Percentiles rank a stretch among this genome's conserved stretches.
These are phyloP conservation scores for Vanacampus margaritifer DNA, from an alignment of 2,113 vertebrate species.

Conservation along the genomic window DNA sequence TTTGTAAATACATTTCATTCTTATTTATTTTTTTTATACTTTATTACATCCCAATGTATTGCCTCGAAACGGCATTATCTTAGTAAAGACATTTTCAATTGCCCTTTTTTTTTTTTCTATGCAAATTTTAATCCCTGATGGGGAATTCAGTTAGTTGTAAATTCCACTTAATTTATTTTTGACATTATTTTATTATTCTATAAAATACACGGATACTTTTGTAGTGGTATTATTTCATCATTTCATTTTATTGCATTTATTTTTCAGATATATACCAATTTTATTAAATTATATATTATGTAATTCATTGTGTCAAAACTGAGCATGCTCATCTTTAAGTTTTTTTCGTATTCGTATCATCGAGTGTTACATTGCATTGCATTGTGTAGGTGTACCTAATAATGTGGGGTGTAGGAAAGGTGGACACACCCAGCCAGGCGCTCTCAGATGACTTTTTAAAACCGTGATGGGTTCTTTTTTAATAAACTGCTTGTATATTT, in stretches of 20 bases:
- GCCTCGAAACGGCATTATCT: background rate
- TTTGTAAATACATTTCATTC: no score
- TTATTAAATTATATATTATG: no score
- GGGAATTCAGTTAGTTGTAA: background rate
- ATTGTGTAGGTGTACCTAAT: conserved; percentile 3
- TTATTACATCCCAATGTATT: background rate
- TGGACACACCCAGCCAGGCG: background rate
- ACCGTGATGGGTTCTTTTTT: background rate
- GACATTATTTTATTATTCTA: background rate
- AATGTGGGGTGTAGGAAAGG: background rate
- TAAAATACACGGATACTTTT: no score
- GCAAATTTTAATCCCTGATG: background rate
- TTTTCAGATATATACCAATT: no score
- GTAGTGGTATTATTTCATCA: no score
- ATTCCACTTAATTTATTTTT: background rate
- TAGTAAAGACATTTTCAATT: background rate
- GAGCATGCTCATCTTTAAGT: background rate
- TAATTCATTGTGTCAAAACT: background rate
- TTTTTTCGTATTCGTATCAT: background rate
- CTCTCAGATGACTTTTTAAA: background rate
- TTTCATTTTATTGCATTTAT: no score
- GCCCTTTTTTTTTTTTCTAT: background rate
- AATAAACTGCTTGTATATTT: conserved; percentile 31
- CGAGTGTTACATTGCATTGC: background rate
- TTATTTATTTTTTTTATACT: background rate